Percentiles rank a stretch among this genome's conserved stretches.
These are phyloP conservation scores for Carassius carassius DNA, from an alignment of 2,113 vertebrate species.

Conservation along the genomic window DNA sequence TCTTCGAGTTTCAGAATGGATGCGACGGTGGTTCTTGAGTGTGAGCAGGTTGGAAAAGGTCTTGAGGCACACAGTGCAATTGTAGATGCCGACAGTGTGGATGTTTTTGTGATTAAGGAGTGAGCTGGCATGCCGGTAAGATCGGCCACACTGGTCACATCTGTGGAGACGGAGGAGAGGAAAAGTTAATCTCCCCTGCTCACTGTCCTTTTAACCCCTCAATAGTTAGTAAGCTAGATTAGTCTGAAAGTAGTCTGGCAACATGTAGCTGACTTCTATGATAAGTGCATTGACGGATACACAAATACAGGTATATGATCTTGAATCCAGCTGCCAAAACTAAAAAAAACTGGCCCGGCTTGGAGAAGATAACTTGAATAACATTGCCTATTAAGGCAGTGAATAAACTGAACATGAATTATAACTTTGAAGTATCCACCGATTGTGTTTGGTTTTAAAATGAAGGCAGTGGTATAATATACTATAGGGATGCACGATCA, in stretches of 20 bases:
- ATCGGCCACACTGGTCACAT: slow-evolving; percentile 84
- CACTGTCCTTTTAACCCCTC: neutral
- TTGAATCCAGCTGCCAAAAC: slow-evolving; percentile 76
- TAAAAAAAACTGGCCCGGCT: slow-evolving; percentile 3
- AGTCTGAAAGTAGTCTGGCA: slow-evolving; percentile 44
- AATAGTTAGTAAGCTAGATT: slow-evolving; percentile 8
- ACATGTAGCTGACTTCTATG: slow-evolving; percentile 3
- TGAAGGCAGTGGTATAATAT: neutral
- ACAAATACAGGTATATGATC: slow-evolving; percentile 82
- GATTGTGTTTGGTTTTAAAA: slow-evolving; percentile 2
- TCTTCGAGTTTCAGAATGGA: slow-evolving; percentile 78
- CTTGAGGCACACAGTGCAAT: slow-evolving; percentile 82
- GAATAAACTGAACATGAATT: slow-evolving; percentile 4
- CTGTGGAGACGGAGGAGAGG: slow-evolving; percentile 64
- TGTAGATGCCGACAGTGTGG: slow-evolving; percentile 81
- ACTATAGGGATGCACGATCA: too few species aligned
- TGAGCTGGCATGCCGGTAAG: slow-evolving; percentile 82
- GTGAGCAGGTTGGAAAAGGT: slow-evolving; percentile 82
- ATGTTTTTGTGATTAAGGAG: slow-evolving; percentile 85
- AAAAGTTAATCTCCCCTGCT: slow-evolving; percentile 20
- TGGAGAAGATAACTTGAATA: slow-evolving; percentile 20
- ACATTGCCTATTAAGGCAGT: neutral
- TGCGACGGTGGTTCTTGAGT: slow-evolving; percentile 83
- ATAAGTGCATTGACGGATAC: slow-evolving; percentile 46
- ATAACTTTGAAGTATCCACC: neutral